phyloP scores from a whole-genome alignment of 2,797 vertebrate genomes.

The Ambastaia sidthimunki region DNA sequence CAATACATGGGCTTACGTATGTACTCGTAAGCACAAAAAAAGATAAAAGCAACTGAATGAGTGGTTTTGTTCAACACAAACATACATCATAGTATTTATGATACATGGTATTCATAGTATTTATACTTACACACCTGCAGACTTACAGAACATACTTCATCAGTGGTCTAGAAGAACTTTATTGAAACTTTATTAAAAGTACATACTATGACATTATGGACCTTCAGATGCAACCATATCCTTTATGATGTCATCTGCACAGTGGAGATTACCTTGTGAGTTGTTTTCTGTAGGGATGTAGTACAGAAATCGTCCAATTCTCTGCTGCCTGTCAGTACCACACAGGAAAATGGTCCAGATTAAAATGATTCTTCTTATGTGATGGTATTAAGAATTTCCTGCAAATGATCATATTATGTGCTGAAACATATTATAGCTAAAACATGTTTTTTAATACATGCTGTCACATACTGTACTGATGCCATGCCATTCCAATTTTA shows the following conservation, averaged over 20 bases:
- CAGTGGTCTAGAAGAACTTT: no score
- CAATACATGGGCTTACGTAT: no score
- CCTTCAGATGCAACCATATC: not conserved
- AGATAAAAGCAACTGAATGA: no score
- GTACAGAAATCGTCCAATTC: conserved; percentile 89
- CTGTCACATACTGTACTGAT: no score
- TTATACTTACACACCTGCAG: no score
- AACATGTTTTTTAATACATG: not conserved
- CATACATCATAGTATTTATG: no score
- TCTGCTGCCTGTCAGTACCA: conserved; percentile 94
- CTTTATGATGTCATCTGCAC: not conserved
- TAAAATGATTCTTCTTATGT: conserved; percentile 91
- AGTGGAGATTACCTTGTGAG: conserved; percentile 77
- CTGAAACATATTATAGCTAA: not conserved
- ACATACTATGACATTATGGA: conserved; percentile 20
- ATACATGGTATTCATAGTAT: no score
- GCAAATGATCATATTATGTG: conserved; percentile 7
- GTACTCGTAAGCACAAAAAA: no score
- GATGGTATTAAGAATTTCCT: conserved; percentile 88
- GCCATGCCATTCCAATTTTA: not conserved
- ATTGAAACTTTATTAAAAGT: conserved; percentile 34
- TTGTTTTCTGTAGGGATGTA: conserved; percentile 80
- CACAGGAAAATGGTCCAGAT: conserved; percentile 92
- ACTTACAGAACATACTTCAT: no score
- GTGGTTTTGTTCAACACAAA: no score